Evolutionary conservation across 1,140 invertebrate genomes (phyloP).

Genomic region (Plutomurus gul): DNA sequence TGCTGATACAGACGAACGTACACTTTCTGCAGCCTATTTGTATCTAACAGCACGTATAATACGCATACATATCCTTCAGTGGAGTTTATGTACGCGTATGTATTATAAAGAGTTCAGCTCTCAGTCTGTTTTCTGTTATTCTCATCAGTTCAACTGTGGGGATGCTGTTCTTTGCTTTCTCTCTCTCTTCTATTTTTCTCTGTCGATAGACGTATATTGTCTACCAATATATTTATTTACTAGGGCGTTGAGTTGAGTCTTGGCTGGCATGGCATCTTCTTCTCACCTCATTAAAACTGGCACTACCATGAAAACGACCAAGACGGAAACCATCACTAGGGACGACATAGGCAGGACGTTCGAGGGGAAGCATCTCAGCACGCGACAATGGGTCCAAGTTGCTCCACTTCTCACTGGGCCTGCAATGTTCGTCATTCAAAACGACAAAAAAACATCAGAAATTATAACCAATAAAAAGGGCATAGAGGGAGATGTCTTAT

Average conservation of each 20-base stretch:
- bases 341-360: neutral
- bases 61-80: no score
- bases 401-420: neutral
- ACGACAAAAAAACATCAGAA: neutral
- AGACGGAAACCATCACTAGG: constrained; percentile 1
- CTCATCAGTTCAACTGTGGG: neutral
- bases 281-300: neutral
- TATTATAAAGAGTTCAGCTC: no score
- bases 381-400: neutral
- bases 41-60: no score
- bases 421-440: neutral
- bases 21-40: no score
- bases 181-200: neutral
- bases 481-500: neutral
- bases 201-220: neutral
- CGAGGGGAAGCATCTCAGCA: neutral
- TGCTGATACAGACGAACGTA: no score
- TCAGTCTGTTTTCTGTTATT: constrained; percentile 10
- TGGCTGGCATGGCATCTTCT: neutral
- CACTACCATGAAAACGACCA: neutral
- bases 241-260: neutral
- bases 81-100: no score
- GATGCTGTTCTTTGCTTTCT: neutral
- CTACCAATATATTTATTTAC: neutral
- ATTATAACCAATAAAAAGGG: neutral